Base-by-base conservation (phyloP, 2,888 invertebrate genomes). In the Spisula solida region DNA sequence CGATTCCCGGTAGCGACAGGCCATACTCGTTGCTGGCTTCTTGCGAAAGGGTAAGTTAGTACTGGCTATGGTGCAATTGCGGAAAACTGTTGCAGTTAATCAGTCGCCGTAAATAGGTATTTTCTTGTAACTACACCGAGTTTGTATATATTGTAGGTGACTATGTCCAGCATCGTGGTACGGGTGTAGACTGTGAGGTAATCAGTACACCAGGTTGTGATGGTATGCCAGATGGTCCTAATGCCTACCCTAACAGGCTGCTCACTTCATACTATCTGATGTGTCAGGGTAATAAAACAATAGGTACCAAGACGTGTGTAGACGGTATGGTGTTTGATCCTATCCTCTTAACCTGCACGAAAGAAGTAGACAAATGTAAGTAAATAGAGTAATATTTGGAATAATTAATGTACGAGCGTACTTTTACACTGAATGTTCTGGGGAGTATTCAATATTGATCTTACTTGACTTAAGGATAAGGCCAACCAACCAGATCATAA, bases 141-240 rank as follows among this genome's bases (percentile, higher is more conserved):
- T 41, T 80, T 10, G 60, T 20, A 56, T 66, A 29, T 48, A 60
- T 82, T 86, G 10, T 89, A 95, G 95, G 95, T 88, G 94, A 95
- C 80, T 95, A 95, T 86, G 92, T 93, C 0, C 92, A 93, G 80
- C 91, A 94, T 82, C 88, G 87, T 16, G 93, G 93, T 16, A 86
- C 86, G 70, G 93, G 93, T 18, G 86, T 82, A 55, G 93, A 85
- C 34, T 94, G 91, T 87, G 92, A 89, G 75, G 89, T 87, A 0
- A 88, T 92, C 8, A 70, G 89, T 6, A 92, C 92, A 34, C 93
- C 92, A 18, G 94, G 94, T n/a, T 94, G 94, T 84, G 82, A 86
- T 10, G 93, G 94, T 18, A 90, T 92, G 75, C 92, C 90, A 0
- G 91, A 94, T 78, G 94, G 94, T 16, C 91, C 93, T 16, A 93